Percentiles rank a stretch among this genome's conserved stretches.
These are phyloP conservation scores for Schizaphis graminum DNA, from an alignment of 2,888 invertebrate genomes.

Conservation along the genomic window DNA sequence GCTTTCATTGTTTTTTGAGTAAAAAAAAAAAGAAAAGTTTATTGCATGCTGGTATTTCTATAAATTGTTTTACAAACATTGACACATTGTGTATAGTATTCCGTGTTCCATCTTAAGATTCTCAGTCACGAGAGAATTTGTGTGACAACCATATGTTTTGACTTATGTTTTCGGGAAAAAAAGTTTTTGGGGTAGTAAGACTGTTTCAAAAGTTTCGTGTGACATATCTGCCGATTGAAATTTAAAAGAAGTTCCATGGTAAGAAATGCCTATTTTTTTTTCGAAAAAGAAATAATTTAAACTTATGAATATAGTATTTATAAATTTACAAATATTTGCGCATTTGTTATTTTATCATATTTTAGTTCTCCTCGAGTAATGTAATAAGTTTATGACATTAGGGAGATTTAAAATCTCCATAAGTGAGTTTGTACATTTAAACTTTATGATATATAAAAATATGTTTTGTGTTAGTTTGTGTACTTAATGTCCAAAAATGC, in stretches of 20 bases:
- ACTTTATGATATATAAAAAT: background rate
- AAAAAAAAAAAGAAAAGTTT: background rate
- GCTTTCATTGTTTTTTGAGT: background rate
- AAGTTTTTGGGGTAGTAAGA: background rate
- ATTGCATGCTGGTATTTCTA: background rate
- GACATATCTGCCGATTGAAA: background rate
- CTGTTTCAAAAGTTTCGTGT: slow-evolving; percentile 4
- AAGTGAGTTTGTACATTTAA: background rate
- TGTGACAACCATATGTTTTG: background rate
- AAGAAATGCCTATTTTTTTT: background rate
- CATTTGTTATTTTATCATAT: background rate
- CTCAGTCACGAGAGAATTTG: background rate
- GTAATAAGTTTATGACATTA: background rate
- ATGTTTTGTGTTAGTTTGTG: background rate
- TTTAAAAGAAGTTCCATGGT: background rate
- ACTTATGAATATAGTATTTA: background rate
- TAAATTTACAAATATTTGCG: background rate
- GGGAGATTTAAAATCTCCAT: background rate
- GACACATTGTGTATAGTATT: background rate
- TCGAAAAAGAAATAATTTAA: background rate
- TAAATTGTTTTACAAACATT: background rate
- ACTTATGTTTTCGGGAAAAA: background rate
- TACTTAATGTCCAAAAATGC: background rate
- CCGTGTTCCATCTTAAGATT: background rate
- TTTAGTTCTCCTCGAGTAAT: background rate